phyloP scores from a whole-genome alignment of 2,888 invertebrate genomes.

The Agonopterix arenella region DNA sequence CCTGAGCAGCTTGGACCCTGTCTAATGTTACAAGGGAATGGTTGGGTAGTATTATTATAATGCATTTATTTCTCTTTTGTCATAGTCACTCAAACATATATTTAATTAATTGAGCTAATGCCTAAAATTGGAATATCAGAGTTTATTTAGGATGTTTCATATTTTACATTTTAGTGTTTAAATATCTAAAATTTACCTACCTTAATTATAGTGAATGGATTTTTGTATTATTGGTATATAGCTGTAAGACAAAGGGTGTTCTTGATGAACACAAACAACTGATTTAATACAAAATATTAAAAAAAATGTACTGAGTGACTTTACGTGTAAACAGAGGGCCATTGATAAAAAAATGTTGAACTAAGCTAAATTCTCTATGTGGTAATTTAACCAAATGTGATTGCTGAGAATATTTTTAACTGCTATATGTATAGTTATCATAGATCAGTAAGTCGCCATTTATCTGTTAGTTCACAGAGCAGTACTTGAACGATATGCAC shows the following conservation, averaged over 20 bases:
- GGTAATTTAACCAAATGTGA: slow-evolving; percentile 74
- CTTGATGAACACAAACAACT: slow-evolving; percentile 71
- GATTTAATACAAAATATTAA: slow-evolving; percentile 69
- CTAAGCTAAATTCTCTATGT: slow-evolving; percentile 75
- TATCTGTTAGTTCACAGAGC: slow-evolving; percentile 34
- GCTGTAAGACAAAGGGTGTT: slow-evolving; percentile 74
- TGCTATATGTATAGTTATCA: slow-evolving; percentile 66
- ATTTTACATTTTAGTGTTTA: slow-evolving; percentile 77
- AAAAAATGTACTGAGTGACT: slow-evolving; percentile 75
- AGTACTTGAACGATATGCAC: slow-evolving; percentile 15
- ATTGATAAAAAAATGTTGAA: slow-evolving; percentile 72
- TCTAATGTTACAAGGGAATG: slow-evolving; percentile 55
- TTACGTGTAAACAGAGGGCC: slow-evolving; percentile 77
- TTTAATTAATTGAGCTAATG: slow-evolving; percentile 74
- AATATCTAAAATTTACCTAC: slow-evolving; percentile 77
- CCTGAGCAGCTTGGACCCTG: slow-evolving; percentile 70
- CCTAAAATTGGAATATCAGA: slow-evolving; percentile 77
- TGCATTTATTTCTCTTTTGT: slow-evolving; percentile 74
- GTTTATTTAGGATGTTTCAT: slow-evolving; percentile 77
- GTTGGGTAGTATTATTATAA: slow-evolving; percentile 72
- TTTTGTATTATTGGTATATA: slow-evolving; percentile 77
- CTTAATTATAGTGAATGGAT: slow-evolving; percentile 76
- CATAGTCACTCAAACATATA: slow-evolving; percentile 75
- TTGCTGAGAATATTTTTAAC: slow-evolving; percentile 73
- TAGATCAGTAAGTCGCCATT: slow-evolving; percentile 58